A percentile compares a stretch with the other conserved stretches of the same genome.
Conservation (phyloP, 2,888 invertebrate species). For the Cheilosia grossa region DNA sequence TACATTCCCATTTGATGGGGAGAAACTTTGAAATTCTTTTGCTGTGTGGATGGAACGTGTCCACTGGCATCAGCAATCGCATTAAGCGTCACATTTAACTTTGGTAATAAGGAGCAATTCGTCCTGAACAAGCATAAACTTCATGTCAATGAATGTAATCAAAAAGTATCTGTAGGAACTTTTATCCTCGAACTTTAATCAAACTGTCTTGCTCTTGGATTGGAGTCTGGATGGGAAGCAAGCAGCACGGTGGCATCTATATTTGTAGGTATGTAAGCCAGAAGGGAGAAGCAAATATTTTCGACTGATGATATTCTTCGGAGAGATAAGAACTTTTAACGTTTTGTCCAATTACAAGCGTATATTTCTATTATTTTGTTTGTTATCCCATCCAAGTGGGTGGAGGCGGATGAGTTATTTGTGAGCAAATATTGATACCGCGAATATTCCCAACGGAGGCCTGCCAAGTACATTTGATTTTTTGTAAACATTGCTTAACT, state of each 20-base stretch:
- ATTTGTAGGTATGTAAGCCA: no score
- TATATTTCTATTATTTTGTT: neutral
- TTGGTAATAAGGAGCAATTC: slow-evolving; percentile 60
- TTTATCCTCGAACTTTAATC: slow-evolving; percentile 71
- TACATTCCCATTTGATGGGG: neutral
- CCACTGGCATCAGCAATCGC: slow-evolving; percentile 61
- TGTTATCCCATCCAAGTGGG: no score
- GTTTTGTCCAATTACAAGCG: slow-evolving; percentile 46
- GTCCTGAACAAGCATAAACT: slow-evolving; percentile 58
- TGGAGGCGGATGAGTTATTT: no score
- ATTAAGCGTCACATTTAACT: slow-evolving; percentile 66
- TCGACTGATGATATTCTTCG: slow-evolving; percentile 40
- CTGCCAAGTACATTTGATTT: no score
- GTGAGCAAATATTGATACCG: no score
- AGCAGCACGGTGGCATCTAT: neutral
- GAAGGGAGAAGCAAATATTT: slow-evolving; percentile 55
- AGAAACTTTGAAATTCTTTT: slow-evolving; percentile 29
- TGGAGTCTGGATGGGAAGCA: neutral
- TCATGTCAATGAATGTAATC: slow-evolving; percentile 66
- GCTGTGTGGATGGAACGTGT: slow-evolving; percentile 23
- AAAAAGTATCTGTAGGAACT: slow-evolving; percentile 54
- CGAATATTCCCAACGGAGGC: no score
- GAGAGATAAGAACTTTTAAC: slow-evolving; percentile 61
- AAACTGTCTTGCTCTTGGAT: slow-evolving; percentile 55
- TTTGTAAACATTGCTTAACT: no score